These are phyloP conservation scores for Scartelaos histophorus DNA, from an alignment of 2,113 vertebrate genomes.

Conservation along the genomic window DNA sequence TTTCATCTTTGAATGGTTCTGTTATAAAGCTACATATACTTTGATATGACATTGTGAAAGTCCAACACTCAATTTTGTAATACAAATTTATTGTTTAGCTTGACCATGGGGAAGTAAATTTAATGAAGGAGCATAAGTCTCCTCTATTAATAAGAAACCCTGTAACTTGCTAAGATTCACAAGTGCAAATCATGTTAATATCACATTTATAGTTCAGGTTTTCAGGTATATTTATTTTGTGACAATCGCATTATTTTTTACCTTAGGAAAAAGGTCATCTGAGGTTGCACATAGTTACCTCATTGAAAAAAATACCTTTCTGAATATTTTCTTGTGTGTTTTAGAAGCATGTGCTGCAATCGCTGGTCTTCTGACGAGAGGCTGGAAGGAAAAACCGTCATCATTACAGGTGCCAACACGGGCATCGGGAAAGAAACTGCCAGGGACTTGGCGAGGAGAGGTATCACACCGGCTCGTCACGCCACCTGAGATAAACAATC, in stretches of 20 bases:
- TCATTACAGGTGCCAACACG: conserved; percentile 80
- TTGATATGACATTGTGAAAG: too few species aligned
- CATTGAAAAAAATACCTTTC: neutral
- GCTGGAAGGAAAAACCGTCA: conserved; percentile 75
- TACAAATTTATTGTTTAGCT: neutral
- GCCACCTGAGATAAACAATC: neutral
- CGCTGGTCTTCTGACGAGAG: conserved; percentile 74
- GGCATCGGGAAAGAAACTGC: conserved; percentile 81
- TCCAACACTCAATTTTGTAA: too few species aligned
- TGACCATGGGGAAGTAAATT: neutral
- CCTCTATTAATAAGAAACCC: neutral
- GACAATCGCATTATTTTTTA: neutral
- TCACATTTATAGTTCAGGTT: neutral
- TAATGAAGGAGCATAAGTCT: neutral
- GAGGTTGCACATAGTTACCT: neutral
- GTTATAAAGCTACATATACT: too few species aligned
- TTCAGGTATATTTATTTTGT: neutral
- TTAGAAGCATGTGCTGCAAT: conserved; percentile 55
- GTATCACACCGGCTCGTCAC: conserved; percentile 41
- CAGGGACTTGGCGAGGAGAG: conserved; percentile 77
- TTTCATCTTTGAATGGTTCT: too few species aligned
- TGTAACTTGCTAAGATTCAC: neutral
- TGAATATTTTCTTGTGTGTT: neutral
- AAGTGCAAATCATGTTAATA: neutral
- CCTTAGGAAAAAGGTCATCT: neutral